phyloP scores from a whole-genome alignment of 2,888 invertebrate genomes.

The Baronia brevicornis region DNA sequence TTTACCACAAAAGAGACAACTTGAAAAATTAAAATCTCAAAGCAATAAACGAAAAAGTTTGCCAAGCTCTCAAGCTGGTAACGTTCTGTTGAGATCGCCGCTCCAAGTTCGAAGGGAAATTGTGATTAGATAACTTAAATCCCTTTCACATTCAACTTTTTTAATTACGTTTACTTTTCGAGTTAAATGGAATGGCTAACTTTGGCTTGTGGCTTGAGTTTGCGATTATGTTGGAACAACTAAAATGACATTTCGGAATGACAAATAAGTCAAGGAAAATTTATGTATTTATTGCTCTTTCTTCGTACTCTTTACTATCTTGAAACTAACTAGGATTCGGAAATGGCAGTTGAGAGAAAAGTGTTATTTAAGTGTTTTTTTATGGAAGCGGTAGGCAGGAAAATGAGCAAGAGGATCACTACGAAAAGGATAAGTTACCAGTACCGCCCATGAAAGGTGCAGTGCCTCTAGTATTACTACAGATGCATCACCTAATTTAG shows the following conservation, averaged over 20 bases:
- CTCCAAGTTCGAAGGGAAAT: conserved; percentile 7
- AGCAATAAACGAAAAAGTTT: conserved; percentile 7
- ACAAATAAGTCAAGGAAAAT: neutral
- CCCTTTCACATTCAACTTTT: conserved; percentile 10
- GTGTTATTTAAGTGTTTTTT: too few relatives aligned
- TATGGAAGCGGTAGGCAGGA: too few relatives aligned
- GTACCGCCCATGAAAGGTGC: too few relatives aligned
- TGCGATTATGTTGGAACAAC: neutral
- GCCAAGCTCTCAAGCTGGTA: conserved; percentile 4
- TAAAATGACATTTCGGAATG: neutral
- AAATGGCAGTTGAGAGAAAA: too few relatives aligned
- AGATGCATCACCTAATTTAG: too few relatives aligned
- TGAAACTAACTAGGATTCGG: too few relatives aligned
- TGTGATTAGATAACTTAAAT: conserved; percentile 13
- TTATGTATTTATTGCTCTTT: neutral
- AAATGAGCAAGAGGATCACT: too few relatives aligned
- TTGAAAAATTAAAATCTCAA: too few relatives aligned
- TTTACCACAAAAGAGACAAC: too few relatives aligned
- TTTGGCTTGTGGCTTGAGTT: conserved; percentile 8
- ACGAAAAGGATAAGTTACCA: too few relatives aligned
- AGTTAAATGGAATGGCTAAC: conserved; percentile 12
- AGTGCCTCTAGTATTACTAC: too few relatives aligned
- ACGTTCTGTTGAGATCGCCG: conserved; percentile 6
- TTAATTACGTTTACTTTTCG: conserved; percentile 13
- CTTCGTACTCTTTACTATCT: too few relatives aligned